Evolutionary conservation across 2,888 invertebrate genomes (phyloP), one percentile per base, ranked within the genome.

Genomic region (Stenurella melanura): DNA sequence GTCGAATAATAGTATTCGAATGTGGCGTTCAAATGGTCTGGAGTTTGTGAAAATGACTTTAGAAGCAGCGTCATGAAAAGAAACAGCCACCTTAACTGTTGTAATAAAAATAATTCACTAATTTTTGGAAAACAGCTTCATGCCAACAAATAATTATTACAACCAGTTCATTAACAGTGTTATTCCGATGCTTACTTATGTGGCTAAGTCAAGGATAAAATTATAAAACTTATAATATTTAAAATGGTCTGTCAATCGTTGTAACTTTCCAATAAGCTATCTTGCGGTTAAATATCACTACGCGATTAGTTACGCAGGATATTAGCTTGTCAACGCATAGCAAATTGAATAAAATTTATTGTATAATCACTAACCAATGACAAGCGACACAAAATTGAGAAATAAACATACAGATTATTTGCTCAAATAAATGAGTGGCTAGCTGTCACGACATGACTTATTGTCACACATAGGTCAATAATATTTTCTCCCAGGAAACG

Each of bases 191-290:
- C 21, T 4, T 26, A 26, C 4, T 26, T 26, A 26, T 26, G 21
- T 26, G 21, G 4, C 21, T 1, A 26, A 26, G 21, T 26, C 21
- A 26, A 26, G 21, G 21, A 26, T 26, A 26, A 26, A 26, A 26
- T 26, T 26, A 26, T 26, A 26, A 38, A 38, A 38, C 38, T 38
- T 11, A 38, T 38, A 26, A 11, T 38, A 38, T 38, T 42, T 42
- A 15, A 42, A 12, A 42, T 4, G 1, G 1, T 42, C 4, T 15
- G 15, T 4, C 15, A 15, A 12, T 15, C 15, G 10, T 34, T 34
- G 34, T 63, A 63, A 34, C 63, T 63, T 63, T 63, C 63, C 63
- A 34, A 34, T 34, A n/a, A 2, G n/a, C n/a, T 30, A 42, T 63
- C 26, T 63, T 63, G 63, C 17, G 63, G 34, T 63, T 63, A 34